Base-by-base conservation (phyloP, 2,888 invertebrate genomes). In the Drosophila nigritarsus region DNA sequence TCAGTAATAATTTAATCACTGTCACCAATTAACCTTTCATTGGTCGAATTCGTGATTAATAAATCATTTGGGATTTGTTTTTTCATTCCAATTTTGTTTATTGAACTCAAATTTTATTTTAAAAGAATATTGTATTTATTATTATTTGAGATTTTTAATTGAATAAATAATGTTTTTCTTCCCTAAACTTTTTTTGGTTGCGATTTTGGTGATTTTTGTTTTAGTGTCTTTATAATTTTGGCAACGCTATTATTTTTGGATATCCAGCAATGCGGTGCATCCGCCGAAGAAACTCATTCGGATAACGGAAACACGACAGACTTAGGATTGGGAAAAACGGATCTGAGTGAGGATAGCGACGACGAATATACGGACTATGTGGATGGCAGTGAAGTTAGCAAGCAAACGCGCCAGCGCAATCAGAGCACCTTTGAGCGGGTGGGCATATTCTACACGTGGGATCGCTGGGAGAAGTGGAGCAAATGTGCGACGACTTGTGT, bases 401-500 rank as follows among this genome's bases (percentile, higher is more conserved):
- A 72, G n/a, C 74, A 81, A 63, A 70, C 54, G 13, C 80, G 68
- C 11, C 76, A 74, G 42, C 78, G 63, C 51, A 73, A 78, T 55
- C 70, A 64, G 9, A 79, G 51, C 36, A 58, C 38, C 20, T 68
- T 71, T 20, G 79, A 70, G 32, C 83, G 86, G 29, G 61, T 87
- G 13, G 92, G 92, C 20, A 86, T 88, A 2, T 81, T 69, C 55
- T 91, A 89, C 63, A 93, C 92, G 9, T 96, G 96, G 96, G 96
- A 96, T 62, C 92, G 95, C 0, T 96, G 96, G 96, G 95, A 95
- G 58, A 92, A 94, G 8, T 97, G 97, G 97, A 95, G 95, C 77
- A 93, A 95, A 15, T 97, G 97, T 91, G 95, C 96, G n/a, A 94
- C 95, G 84, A 94, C 94, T n/a, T 97, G 97, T 91, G 95, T 97